A percentile compares a stretch with the other conserved stretches of the same genome.
Evolutionary conservation across 2,888 invertebrate species (phyloP).

Genomic region (Polydrusus cervinus): DNA sequence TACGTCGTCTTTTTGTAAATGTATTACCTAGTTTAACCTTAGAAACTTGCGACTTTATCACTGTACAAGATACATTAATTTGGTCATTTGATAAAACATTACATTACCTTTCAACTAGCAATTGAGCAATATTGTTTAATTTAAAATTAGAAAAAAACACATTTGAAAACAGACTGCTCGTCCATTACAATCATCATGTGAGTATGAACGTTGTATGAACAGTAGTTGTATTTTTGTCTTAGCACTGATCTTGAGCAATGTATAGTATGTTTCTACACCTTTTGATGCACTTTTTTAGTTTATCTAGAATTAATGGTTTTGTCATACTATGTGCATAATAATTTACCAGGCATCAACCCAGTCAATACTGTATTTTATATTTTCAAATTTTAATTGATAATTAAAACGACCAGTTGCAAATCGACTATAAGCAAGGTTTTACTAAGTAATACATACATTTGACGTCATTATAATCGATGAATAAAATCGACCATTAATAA

Average conservation of each 20-base stretch:
- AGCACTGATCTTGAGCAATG: constrained; percentile 16
- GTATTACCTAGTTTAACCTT: constrained; percentile 5
- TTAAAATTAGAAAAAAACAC: background rate
- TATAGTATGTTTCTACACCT: constrained; percentile 9
- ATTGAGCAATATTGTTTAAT: too few relatives aligned
- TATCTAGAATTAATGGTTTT: background rate
- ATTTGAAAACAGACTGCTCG: constrained; percentile 18
- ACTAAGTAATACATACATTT: background rate
- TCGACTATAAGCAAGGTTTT: background rate
- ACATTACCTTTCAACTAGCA: background rate
- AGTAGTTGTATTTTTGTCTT: constrained; percentile 22
- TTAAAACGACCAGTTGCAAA: background rate
- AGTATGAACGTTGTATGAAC: constrained; percentile 14
- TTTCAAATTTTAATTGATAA: background rate
- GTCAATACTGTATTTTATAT: too few relatives aligned
- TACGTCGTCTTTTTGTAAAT: background rate
- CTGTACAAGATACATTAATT: background rate
- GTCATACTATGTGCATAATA: too few relatives aligned
- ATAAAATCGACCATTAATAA: background rate
- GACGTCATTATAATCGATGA: background rate
- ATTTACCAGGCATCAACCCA: background rate
- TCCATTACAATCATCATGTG: background rate
- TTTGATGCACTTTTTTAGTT: background rate
- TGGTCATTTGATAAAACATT: too few relatives aligned
- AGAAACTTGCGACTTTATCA: background rate